Evolutionary conservation across 2,888 invertebrate species (phyloP), one percentile per base, ranked within the genome.

Genomic region (Coremacera marginata): DNA sequence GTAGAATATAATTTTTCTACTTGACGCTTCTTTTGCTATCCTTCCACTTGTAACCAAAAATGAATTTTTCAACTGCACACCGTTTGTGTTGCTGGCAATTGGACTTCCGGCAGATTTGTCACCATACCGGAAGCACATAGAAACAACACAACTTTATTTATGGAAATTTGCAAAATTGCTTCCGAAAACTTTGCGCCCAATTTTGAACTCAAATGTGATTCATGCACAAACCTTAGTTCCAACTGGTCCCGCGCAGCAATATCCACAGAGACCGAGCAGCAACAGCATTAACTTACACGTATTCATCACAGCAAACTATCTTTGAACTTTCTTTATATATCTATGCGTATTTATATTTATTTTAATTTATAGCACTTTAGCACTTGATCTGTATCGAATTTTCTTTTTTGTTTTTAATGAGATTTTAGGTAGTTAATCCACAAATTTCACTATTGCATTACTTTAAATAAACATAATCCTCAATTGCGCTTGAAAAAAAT

Each of bases 221-320:
- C 31, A 11, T 49, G 31, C 79, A 83, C 87, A 81, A 86, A 89
- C 89, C 89, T 89, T 88, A 71, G 82, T 78, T 79, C 82, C 84
- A 79, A 81, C 79, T 70, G 89, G 89, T 81, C 87, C 88, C 78
- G 88, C 87, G 74, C 81, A 81, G 81, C 87, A 87, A 79, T 83
- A 82, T 82, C 84, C 84, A 82, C 80, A 81, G 44, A 88, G 79
- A 76, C 85, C 84, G 75, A 87, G 81, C 80, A 86, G 74, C 82
- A 85, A 73, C 82, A 85, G 84, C 81, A 84, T 79, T 77, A 80
- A 80, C 78, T 84, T 88, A 87, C 86, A 87, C 89, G 88, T 88
- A 79, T 70, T n/a, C n/a, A 68, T 49, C 19, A 25, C 49, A 52
- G 14, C 22, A 3, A 34, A n/a, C 11, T 51, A 49, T 44, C 16